phyloP scores from a whole-genome alignment of 1,140 invertebrate species.

The Cotesia typhae region DNA sequence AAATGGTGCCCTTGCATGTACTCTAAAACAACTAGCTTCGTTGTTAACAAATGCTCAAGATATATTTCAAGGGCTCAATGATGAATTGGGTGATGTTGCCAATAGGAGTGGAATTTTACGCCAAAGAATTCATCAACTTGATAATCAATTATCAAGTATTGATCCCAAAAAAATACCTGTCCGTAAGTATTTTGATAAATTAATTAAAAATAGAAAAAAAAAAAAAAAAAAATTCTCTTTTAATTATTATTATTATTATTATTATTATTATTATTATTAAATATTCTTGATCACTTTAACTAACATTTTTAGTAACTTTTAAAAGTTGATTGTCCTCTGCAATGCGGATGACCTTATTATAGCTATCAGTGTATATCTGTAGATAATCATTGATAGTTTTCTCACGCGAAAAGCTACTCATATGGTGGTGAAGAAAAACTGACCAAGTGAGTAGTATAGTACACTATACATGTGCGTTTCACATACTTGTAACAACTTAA shows the following conservation, averaged over 20 bases:
- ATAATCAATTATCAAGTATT: constrained; percentile 56
- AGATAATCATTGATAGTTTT: constrained; percentile 11
- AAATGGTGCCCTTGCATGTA: constrained; percentile 66
- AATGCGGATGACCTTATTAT: no score
- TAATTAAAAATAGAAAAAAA: neutral
- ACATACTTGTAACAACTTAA: neutral
- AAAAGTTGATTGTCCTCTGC: no score
- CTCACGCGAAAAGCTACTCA: no score
- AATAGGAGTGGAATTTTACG: constrained; percentile 64
- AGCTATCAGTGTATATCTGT: no score
- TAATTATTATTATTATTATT: no score
- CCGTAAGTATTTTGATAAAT: constrained; percentile 63
- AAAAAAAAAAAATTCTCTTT: neutral
- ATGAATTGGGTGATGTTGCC: constrained; percentile 65
- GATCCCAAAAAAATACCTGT: constrained; percentile 70
- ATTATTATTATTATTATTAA: no score
- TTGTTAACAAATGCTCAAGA: constrained; percentile 67
- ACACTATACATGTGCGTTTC: neutral
- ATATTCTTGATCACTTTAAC: no score
- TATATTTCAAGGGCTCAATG: constrained; percentile 67
- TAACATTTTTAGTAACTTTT: no score
- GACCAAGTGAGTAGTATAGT: constrained; percentile 7
- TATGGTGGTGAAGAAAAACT: constrained; percentile 19
- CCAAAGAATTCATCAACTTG: constrained; percentile 60
- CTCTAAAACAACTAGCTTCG: constrained; percentile 67